Evolutionary conservation across 2,888 invertebrate species (phyloP), one percentile per base, ranked within the genome.

Genomic region (Hyalella azteca): DNA sequence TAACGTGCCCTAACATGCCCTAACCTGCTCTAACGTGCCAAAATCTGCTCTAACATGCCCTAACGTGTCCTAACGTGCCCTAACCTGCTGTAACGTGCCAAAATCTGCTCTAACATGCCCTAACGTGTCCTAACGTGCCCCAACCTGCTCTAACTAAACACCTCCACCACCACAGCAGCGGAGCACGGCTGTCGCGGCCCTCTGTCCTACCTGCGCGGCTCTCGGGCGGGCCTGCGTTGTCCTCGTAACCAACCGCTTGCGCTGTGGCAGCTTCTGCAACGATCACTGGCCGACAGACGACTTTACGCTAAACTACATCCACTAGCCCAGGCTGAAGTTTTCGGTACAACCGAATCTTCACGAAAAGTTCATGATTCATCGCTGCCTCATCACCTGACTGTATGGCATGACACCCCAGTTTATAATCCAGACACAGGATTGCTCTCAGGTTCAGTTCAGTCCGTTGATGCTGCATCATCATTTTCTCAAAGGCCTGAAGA

Each of bases 181-280:
- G 84, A 77, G 54, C 82, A 81, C 76, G 81, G 79, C 40, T 84
- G 84, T 78, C 81, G 81, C 39, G 82, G 84, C 48, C 81, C 83
- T 9, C 78, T 84, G 60, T 77, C 79, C 73, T 75, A 79, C 73
- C 22, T 80, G 40, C 78, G 82, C 50, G 79, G 80, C 50, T 82
- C 82, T 22, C 73, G 80, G 32, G 41, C 40, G 11, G 84, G 84
- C 60, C 81, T 82, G 36, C 77, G 84, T 41, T 84, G 84, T 50
- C 84, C 84, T 19, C 80, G 84, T 36, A 84, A 84, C 50, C 84
- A 84, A 73, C 84, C 84, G 11, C 76, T 80, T 5, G 81, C 81
- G n/a, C 82, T 84, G 48, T 82, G 82, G 84, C 81, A 84, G 77
- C 76, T 84, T 29, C 66, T 84, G 78, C 84, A 84, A 78, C 82